Conservation (phyloP, 2,113 vertebrate genomes). For the Pachycephala philippinensis region DNA sequence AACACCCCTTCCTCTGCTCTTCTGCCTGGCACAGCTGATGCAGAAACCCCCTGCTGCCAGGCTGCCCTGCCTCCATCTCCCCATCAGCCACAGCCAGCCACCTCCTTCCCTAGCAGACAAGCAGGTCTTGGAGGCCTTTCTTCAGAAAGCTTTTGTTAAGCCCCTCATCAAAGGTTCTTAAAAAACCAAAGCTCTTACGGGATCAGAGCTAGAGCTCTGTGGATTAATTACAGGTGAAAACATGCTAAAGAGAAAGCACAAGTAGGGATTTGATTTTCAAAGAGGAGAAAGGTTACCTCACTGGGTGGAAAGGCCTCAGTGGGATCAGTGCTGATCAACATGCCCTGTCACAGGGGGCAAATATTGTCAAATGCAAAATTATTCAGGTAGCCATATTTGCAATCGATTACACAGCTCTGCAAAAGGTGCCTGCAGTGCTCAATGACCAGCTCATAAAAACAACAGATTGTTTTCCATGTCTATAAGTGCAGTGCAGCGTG, state of each 20-base stretch:
- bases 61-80: background rate
- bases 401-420: background rate
- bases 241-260: background rate
- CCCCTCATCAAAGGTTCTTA: background rate
- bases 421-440: background rate
- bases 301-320: background rate
- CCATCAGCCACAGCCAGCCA: background rate
- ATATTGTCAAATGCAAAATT: background rate
- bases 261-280: background rate
- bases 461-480: background rate
- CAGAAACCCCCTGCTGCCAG: background rate
- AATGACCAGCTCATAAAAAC: background rate
- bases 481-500: accelerated
- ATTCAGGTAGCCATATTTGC: background rate
- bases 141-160: background rate
- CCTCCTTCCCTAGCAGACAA: background rate
- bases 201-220: background rate
- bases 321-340: background rate
- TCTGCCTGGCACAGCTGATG: background rate
- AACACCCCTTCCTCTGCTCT: background rate
- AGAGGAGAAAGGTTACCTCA: background rate
- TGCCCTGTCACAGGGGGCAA: background rate
- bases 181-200: background rate
- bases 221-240: background rate
- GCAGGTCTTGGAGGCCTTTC: background rate